Conservation (phyloP, 2,797 vertebrate genomes). For the Steatocranus sp. region DNA sequence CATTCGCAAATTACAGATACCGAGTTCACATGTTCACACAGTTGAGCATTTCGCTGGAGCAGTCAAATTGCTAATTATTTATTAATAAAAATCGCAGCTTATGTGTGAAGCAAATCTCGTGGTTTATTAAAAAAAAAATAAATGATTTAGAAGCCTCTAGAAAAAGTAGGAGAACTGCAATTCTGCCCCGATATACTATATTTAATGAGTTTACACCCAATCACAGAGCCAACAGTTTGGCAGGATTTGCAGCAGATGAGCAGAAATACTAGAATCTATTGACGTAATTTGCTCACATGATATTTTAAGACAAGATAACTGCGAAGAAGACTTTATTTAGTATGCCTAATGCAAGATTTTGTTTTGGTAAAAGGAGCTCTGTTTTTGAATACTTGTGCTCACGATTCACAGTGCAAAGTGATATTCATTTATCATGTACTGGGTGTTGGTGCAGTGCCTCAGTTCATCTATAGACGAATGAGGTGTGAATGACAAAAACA, state of each 20-base stretch:
- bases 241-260: background rate
- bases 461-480: background rate
- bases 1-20: background rate
- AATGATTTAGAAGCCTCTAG: background rate
- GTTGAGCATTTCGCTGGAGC: background rate
- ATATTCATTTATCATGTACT: accelerated
- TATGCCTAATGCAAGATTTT: background rate
- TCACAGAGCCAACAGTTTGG: background rate
- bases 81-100: background rate
- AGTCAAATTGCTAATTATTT: background rate
- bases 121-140: background rate
- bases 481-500: background rate
- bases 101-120: background rate
- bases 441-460: background rate
- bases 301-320: background rate
- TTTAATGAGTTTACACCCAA: background rate
- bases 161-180: background rate
- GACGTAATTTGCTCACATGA: accelerated
- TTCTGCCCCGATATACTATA: background rate
- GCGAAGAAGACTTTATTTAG: accelerated
- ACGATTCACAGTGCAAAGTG: background rate
- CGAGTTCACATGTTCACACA: accelerated
- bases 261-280: background rate
- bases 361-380: background rate
- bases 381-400: background rate